Conservation (phyloP, 2,888 invertebrate genomes). For the Habroteleia sp. region DNA sequence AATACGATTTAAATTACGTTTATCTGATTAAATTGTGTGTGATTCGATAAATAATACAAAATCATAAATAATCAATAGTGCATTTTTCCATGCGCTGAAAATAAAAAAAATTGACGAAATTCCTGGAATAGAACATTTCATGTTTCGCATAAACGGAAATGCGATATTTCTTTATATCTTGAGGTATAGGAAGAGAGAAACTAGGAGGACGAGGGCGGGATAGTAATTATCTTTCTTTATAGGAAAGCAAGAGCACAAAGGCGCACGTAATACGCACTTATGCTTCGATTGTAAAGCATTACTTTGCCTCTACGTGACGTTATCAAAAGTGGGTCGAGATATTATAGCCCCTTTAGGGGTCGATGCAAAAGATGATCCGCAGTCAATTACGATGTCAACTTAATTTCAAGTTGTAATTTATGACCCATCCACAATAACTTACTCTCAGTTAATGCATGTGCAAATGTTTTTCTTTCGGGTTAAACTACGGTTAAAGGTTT, state of each 20-base stretch:
- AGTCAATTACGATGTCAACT: constrained; percentile 45
- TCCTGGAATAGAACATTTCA: constrained; percentile 16
- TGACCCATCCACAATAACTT: constrained; percentile 6
- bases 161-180: constrained; percentile 36
- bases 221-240: constrained; percentile 46
- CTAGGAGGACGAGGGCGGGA: constrained; percentile 6
- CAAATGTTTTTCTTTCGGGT: too few relatives aligned
- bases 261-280: constrained; percentile 52
- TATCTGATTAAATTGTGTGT: too few relatives aligned
- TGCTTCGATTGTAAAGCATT: constrained; percentile 51
- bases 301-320: constrained; percentile 36
- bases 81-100: background rate
- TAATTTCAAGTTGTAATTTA: constrained; percentile 33
- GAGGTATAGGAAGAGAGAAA: constrained; percentile 1
- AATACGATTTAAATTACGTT: too few relatives aligned
- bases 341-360: constrained; percentile 27
- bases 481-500: too few relatives aligned
- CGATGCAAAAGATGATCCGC: constrained; percentile 42
- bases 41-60: constrained; percentile 5
- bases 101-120: constrained; percentile 13
- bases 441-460: too few relatives aligned
- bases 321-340: constrained; percentile 49
- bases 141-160: constrained; percentile 43
- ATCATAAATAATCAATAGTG: background rate
- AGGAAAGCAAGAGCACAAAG: constrained; percentile 24